Evolutionary conservation across 2,113 vertebrate species (phyloP).

Genomic region (Herpetotheres cachinnans): DNA sequence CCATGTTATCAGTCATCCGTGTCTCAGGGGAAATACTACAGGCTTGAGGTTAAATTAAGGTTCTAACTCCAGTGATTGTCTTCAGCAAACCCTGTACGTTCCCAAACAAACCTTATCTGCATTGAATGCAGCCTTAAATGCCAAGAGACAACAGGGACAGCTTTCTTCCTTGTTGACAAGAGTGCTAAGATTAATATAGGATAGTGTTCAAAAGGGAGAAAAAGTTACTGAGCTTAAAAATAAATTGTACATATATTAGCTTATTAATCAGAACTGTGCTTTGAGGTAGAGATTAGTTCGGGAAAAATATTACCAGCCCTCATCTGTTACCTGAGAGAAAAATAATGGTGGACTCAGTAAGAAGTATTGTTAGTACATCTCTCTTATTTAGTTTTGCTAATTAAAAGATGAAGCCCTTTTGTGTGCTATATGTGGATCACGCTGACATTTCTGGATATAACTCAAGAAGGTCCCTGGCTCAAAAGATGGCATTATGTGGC

Average conservation of each 20-base stretch:
- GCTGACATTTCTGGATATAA: not conserved
- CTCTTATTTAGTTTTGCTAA: not conserved
- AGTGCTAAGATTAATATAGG: constrained; percentile 22
- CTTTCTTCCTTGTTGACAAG: constrained; percentile 13
- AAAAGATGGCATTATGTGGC: not conserved
- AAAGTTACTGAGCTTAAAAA: constrained; percentile 33
- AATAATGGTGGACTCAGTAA: not conserved
- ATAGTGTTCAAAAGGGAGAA: constrained; percentile 28
- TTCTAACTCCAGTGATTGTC: constrained; percentile 68
- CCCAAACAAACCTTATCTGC: constrained; percentile 68
- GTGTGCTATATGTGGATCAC: not conserved
- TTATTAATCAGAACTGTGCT: constrained; percentile 6
- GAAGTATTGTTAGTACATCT: not conserved
- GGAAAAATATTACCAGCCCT: not conserved
- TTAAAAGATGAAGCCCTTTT: not conserved
- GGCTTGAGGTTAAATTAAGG: constrained; percentile 75
- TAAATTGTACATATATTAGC: constrained; percentile 34
- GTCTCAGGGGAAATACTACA: constrained; percentile 66
- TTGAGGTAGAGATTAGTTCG: not conserved
- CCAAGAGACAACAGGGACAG: constrained; percentile 5
- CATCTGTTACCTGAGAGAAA: not conserved
- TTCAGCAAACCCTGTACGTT: constrained; percentile 53
- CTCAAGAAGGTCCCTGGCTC: not conserved
- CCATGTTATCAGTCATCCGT: constrained; percentile 65
- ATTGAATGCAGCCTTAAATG: constrained; percentile 38